Evolutionary conservation across 2,888 invertebrate species (phyloP), one percentile per base, ranked within the genome.

Genomic region (Ernsta delagoae): DNA sequence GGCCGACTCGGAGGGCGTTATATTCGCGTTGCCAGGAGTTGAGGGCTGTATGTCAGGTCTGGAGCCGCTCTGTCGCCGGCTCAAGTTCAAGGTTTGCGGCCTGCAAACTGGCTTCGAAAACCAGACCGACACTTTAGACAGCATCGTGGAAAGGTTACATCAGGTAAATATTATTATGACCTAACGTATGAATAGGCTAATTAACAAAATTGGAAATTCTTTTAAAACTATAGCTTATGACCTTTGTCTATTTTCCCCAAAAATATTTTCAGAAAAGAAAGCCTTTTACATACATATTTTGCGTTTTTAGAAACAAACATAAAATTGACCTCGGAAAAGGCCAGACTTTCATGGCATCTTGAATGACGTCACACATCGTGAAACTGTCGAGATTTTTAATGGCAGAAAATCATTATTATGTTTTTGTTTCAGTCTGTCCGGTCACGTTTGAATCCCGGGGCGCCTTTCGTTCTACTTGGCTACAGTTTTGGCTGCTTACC

Each of bases 401-500:
- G n/a, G n/a, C n/a, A n/a, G n/a, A n/a, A n/a, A n/a, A n/a, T n/a
- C n/a, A n/a, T n/a, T n/a, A n/a, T n/a, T n/a, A n/a, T n/a, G n/a
- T n/a, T n/a, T n/a, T n/a, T n/a, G n/a, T 92, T 43, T n/a, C 79
- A 97, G 96, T 89, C 95, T 75, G 93, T 96, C 8, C 90, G 94
- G 67, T 86, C 93, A 53, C 90, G 94, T 9, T 82, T 96, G n/a
- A 89, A 94, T 8, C 95, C 94, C 0, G 93, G 94, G 16, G 94
- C 95, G 43, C 94, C 95, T 0, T 98, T 97, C 89, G 95, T 95
- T 70, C 83, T 99, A 1, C 95, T 97, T 11, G 99, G 97, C 1
- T 98, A 99, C 91, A 99, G 99, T 11, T 98, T 96, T 81, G 99
- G 99, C 57, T 93, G 96, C 0, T 85, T 96, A 31, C 92, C 98